phyloP scores from a whole-genome alignment of 2,797 vertebrate species.

The Acanthurus leucopareius region DNA sequence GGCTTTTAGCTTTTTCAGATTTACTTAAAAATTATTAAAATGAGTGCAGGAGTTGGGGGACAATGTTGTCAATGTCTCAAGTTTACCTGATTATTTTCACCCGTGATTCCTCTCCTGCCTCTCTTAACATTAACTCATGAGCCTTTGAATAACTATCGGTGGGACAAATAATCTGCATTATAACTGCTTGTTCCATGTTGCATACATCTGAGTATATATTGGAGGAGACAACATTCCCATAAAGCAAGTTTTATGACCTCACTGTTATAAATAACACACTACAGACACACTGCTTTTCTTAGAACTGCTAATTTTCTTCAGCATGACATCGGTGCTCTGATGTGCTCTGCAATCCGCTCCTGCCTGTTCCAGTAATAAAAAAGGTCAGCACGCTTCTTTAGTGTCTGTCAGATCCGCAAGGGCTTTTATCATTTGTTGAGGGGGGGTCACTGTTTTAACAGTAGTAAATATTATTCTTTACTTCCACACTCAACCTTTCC shows the following conservation, averaged over 20 bases:
- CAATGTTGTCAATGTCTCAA: neutral
- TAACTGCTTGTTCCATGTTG: neutral
- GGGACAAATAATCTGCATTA: neutral
- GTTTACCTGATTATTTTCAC: neutral
- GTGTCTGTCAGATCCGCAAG: conserved; percentile 8
- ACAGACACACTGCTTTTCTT: neutral
- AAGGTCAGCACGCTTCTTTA: conserved; percentile 11
- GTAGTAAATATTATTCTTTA: conserved; percentile 19
- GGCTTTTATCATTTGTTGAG: conserved; percentile 16
- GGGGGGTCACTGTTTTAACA: conserved; percentile 10
- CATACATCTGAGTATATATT: neutral
- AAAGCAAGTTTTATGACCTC: neutral
- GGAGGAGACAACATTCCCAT: neutral
- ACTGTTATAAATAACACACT: conserved; percentile 1
- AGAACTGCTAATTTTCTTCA: conserved; percentile 20
- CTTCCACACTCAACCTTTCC: conserved; percentile 4
- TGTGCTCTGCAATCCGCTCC: neutral
- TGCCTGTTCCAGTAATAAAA: conserved; percentile 14
- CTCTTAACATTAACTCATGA: neutral
- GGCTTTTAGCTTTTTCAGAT: neutral
- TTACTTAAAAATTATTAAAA: neutral
- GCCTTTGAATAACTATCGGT: neutral
- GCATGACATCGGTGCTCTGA: neutral
- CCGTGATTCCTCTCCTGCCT: neutral
- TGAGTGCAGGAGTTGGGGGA: neutral